Conservation (phyloP, 1,140 invertebrate species). For the Zeugodacus cucurbitae region DNA sequence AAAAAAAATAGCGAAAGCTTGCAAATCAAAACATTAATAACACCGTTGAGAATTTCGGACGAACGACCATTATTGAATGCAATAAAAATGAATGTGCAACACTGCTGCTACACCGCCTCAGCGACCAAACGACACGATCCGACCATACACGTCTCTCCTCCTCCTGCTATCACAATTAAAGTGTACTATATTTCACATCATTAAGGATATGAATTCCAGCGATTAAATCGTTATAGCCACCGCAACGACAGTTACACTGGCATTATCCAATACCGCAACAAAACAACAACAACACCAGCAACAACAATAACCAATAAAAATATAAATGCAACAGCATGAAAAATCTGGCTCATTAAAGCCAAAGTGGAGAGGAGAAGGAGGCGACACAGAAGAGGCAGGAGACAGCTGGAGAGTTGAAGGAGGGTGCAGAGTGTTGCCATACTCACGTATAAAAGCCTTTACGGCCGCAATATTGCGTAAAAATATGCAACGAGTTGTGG, state of each 20-base stretch:
- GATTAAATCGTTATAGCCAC: constrained; percentile 31
- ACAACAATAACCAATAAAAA: constrained; percentile 24
- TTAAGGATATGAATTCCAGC: constrained; percentile 31
- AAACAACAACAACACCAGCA: not conserved
- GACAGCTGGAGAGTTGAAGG: no score
- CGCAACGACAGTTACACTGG: not conserved
- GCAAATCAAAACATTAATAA: not conserved
- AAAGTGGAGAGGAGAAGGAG: not conserved
- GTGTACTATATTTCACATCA: constrained; percentile 16
- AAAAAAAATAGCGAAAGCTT: not conserved
- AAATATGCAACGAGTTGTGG: constrained; percentile 28
- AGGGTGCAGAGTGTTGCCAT: not conserved
- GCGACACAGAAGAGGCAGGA: no score
- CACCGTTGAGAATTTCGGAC: not conserved
- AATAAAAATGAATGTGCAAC: not conserved
- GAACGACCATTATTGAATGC: not conserved
- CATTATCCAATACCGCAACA: not conserved
- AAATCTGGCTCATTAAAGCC: constrained; percentile 4
- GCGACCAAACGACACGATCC: not conserved
- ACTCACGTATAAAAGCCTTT: not conserved
- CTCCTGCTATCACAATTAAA: not conserved
- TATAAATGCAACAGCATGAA: constrained; percentile 3
- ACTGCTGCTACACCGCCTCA: not conserved
- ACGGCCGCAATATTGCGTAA: constrained; percentile 11
- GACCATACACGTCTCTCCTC: not conserved